phyloP scores from a whole-genome alignment of 37 sponge, comb jelly and placozoan genomes.

The Cladorhizidae sp. region DNA sequence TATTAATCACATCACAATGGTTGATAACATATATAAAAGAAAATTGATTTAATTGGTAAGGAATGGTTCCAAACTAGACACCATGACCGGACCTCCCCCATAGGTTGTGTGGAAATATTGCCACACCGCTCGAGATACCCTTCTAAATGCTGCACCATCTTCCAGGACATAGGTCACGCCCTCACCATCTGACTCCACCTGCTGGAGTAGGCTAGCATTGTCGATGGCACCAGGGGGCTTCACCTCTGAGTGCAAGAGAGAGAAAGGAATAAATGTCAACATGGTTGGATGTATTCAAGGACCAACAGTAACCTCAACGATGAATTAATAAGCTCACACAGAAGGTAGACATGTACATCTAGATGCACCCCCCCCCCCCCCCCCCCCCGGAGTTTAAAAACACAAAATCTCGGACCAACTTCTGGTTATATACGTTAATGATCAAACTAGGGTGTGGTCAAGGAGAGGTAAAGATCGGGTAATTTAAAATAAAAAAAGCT shows the following conservation, averaged over 20 bases:
- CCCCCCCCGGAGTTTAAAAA: too few species aligned
- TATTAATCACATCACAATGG: too few species aligned
- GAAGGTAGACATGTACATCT: too few species aligned
- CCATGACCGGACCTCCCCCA: slow-evolving; percentile 72
- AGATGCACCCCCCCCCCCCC: too few species aligned
- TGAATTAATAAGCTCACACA: too few species aligned
- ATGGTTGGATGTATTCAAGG: too few species aligned
- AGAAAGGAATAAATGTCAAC: neutral
- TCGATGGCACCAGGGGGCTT: slow-evolving; percentile 63
- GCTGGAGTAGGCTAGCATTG: slow-evolving; percentile 45
- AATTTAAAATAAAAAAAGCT: too few species aligned
- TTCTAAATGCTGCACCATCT: slow-evolving; percentile 26
- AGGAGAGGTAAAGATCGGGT: too few species aligned
- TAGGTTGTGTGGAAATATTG: slow-evolving; percentile 52
- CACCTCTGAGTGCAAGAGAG: slow-evolving; percentile 23
- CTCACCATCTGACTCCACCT: neutral
- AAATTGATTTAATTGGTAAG: neutral
- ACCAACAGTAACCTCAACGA: too few species aligned
- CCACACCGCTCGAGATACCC: slow-evolving; percentile 45
- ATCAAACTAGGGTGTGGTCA: too few species aligned
- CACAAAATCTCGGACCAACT: too few species aligned
- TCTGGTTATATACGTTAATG: neutral
- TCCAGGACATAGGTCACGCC: neutral
- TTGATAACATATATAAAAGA: too few species aligned
- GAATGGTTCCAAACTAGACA: slow-evolving; percentile 18